phyloP scores from a whole-genome alignment of 2,113 vertebrate genomes.

The Crotalus tigris region DNA sequence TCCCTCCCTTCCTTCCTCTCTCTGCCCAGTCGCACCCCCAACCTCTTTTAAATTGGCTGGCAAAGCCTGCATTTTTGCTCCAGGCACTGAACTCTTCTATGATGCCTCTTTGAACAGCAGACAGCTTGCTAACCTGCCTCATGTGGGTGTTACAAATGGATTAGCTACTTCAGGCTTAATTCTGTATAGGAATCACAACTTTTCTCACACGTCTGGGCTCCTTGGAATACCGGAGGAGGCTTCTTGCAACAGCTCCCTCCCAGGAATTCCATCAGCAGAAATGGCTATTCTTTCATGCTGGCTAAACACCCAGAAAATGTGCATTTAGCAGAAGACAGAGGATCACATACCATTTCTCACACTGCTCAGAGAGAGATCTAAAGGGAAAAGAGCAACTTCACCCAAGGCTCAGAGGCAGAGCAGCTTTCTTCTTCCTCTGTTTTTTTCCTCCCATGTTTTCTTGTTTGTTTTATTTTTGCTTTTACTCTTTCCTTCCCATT shows the following conservation, averaged over 20 bases:
- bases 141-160: neutral
- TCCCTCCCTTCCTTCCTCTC: neutral
- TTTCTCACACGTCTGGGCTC: neutral
- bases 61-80: slow-evolving; percentile 43
- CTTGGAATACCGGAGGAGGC: neutral
- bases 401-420: neutral
- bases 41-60: slow-evolving; percentile 44
- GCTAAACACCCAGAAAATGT: neutral
- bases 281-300: neutral
- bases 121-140: neutral
- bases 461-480: neutral
- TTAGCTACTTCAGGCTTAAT: neutral
- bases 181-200: neutral
- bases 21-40: neutral
- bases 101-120: neutral
- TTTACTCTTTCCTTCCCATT: neutral
- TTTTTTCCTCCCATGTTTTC: neutral
- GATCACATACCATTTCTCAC: neutral
- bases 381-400: neutral
- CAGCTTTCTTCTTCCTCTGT: neutral
- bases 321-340: neutral
- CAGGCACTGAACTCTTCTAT: slow-evolving; percentile 23
- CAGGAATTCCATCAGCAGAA: neutral
- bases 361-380: neutral
- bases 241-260: neutral